Percentiles rank a stretch among this genome's conserved stretches.
Conservation (phyloP, 2,888 invertebrate genomes). For the Campoletis raptor region DNA sequence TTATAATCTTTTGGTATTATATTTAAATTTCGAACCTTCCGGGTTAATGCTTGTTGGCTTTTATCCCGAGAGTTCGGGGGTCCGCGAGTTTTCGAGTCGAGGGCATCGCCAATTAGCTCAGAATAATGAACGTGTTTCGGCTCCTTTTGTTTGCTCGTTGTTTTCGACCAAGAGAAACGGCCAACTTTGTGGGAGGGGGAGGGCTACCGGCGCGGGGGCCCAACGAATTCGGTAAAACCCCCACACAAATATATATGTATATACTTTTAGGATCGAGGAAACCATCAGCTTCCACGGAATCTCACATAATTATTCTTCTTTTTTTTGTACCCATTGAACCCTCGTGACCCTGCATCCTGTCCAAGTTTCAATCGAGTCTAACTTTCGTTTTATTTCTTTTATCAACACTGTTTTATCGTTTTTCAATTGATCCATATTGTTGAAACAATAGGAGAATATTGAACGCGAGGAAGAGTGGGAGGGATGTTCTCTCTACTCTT, state of each 20-base stretch:
- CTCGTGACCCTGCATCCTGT: not conserved
- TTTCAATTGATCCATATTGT: not conserved
- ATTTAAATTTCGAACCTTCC: not conserved
- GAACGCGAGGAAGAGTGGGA: not conserved
- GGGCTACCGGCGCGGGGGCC: conserved; percentile 51
- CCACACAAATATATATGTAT: not conserved
- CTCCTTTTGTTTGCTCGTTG: conserved; percentile 81
- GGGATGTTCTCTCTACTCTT: not conserved
- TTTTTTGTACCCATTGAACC: conserved; percentile 45
- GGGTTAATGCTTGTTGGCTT: not conserved
- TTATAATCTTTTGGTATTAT: not conserved
- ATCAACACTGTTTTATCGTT: not conserved
- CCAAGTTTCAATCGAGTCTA: not conserved
- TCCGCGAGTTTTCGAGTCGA: conserved; percentile 71
- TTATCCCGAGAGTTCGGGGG: conserved; percentile 62
- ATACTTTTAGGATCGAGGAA: conserved; percentile 39
- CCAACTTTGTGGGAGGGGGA: conserved; percentile 5
- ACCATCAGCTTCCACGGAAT: conserved; percentile 46
- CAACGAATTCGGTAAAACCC: not conserved
- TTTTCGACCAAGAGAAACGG: conserved; percentile 67
- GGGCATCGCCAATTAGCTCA: conserved; percentile 85
- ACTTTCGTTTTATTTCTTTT: not conserved
- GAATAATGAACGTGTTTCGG: conserved; percentile 85
- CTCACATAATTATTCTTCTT: conserved; percentile 46
- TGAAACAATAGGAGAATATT: not conserved